Percentiles rank a stretch among this genome's conserved stretches.
These are phyloP conservation scores for Nettapus auritus DNA, from an alignment of 2,113 vertebrate species.

Conservation along the genomic window DNA sequence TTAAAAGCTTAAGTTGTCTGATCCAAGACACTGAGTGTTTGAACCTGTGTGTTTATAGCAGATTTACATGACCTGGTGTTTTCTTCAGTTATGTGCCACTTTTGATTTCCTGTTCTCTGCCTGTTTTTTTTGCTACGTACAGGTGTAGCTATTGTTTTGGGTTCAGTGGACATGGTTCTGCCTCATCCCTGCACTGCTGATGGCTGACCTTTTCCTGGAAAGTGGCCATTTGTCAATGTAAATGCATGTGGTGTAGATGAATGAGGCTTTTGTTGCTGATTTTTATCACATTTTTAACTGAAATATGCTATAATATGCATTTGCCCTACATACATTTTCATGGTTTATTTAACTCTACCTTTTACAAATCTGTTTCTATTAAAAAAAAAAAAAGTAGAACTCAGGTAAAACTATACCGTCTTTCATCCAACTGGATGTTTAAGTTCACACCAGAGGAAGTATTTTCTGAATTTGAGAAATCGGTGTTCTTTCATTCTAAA, in stretches of 20 bases:
- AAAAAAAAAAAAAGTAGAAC: neutral
- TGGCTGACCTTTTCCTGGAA: neutral
- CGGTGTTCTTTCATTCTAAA: neutral
- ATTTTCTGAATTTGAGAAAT: neutral
- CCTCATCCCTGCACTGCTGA: neutral
- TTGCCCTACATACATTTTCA: neutral
- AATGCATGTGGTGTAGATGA: neutral
- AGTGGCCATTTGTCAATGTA: neutral
- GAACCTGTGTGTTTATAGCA: neutral
- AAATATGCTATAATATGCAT: neutral
- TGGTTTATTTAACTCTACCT: neutral
- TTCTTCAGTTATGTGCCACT: neutral
- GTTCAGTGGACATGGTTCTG: neutral
- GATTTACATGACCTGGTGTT: neutral
- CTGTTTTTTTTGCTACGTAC: neutral
- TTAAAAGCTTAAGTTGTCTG: neutral
- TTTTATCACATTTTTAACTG: neutral
- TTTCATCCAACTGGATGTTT: neutral
- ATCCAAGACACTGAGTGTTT: neutral
- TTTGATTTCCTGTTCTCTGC: neutral
- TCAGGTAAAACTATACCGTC: neutral
- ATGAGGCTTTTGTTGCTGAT: accelerated
- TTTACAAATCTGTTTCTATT: neutral
- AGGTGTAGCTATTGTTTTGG: neutral
- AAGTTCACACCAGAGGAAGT: neutral